Base-by-base conservation (phyloP, 1,140 invertebrate genomes). In the Eufriesea mexicana region DNA sequence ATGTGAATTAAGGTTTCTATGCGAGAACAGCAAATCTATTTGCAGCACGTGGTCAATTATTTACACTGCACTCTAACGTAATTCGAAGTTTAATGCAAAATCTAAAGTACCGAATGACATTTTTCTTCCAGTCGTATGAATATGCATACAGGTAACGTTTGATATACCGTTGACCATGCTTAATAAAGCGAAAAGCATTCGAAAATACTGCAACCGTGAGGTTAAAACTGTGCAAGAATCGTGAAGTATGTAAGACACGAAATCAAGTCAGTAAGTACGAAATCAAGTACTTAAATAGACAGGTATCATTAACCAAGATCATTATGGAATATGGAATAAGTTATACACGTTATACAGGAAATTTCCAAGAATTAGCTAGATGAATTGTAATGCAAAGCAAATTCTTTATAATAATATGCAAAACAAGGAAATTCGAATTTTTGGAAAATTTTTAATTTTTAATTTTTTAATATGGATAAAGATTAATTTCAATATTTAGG, bases 31-130 rank as follows among this genome's bases (percentile, higher is more conserved):
- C 10, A 67, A 67, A 57, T 66, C 62, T 25, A 35, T 35, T 5
- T 14, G 23, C 4, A 14, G 16, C 23, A 42, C 35, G 35, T 9
- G 47, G 16, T 54, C 57, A 59, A 73, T 79, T 72, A 79, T 10
- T 49, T 68, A 67, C 45, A 28, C 23, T 72, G 72, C 55, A 9
- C 20, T 25, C n/a, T 2, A 20, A n/a, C 18, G 25, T 25, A 16
- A 61, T 79, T 54, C 23, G 7, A 79, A 79, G 62, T 73, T 72
- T 72, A 61, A 45, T 45, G n/a, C 28, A 20, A 20, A 67, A 55
- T 54, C 47, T 55, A 14, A 72, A 61, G 72, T 72, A 72, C 77
- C 45, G 35, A 73, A 72, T 28, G 20, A 10, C 28, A 49, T 14
- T 35, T 73, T 62, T 10, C 2, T 8, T 6, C 0, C 66, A 25